Evolutionary conservation across 2,888 invertebrate species (phyloP).

Genomic region (Oxyteleia sp.): DNA sequence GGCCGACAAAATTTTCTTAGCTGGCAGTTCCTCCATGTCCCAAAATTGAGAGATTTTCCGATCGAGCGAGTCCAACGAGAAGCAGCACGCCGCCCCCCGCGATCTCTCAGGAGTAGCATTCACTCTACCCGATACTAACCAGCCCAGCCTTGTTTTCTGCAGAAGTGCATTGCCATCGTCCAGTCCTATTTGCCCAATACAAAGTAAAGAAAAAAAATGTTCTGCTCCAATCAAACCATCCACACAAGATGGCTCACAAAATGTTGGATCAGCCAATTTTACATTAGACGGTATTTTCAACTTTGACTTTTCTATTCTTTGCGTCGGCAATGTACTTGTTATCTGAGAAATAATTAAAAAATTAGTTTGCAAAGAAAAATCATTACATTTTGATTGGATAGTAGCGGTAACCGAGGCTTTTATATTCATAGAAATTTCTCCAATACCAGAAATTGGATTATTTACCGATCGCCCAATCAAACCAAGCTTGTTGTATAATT

Average conservation of each 20-base stretch:
- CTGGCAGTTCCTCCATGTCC: slow-evolving; percentile 75
- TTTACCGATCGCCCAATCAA: neutral
- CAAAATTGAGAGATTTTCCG: slow-evolving; percentile 62
- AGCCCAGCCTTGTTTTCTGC: slow-evolving; percentile 48
- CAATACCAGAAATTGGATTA: slow-evolving; percentile 26
- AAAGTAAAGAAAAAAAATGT: slow-evolving; percentile 25
- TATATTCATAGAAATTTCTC: slow-evolving; percentile 15
- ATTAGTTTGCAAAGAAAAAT: slow-evolving; percentile 4
- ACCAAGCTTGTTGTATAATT: slow-evolving; percentile 8
- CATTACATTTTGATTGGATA: slow-evolving; percentile 18
- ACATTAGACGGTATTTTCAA: slow-evolving; percentile 38
- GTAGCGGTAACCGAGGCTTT: no score
- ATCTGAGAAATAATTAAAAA: slow-evolving; percentile 39
- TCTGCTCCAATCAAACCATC: slow-evolving; percentile 46
- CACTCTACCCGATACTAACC: slow-evolving; percentile 16
- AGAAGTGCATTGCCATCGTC: slow-evolving; percentile 7
- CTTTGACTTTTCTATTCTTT: neutral
- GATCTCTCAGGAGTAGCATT: neutral
- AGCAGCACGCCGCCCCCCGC: neutral
- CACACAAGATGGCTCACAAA: slow-evolving; percentile 16
- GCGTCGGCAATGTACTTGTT: slow-evolving; percentile 3
- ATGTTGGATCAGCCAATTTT: slow-evolving; percentile 44
- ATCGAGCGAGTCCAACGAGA: slow-evolving; percentile 16
- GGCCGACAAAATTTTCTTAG: slow-evolving; percentile 58
- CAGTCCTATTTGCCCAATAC: slow-evolving; percentile 41